phyloP scores from a whole-genome alignment of 2,888 invertebrate species.

The Cephus rjabovi region DNA sequence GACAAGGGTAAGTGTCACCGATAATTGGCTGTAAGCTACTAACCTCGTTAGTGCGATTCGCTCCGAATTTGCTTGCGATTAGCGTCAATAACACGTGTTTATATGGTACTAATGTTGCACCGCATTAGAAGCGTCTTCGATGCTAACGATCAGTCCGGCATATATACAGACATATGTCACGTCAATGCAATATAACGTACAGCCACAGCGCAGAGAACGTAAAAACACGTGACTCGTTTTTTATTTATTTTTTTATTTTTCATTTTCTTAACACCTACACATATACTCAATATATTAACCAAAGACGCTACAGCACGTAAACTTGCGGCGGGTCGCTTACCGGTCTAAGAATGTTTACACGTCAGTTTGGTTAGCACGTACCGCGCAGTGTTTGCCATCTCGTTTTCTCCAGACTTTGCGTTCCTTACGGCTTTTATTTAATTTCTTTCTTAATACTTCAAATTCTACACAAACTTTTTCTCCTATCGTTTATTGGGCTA shows the following conservation, averaged over 20 bases:
- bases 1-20: constrained; percentile 22
- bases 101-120: neutral
- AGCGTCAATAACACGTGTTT: constrained; percentile 32
- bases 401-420: neutral
- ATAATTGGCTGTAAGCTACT: constrained; percentile 22
- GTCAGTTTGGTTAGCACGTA: constrained; percentile 5
- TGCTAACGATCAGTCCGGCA: neutral
- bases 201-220: neutral
- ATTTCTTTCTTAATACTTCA: neutral
- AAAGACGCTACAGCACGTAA: neutral
- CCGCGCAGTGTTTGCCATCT: neutral
- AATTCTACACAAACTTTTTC: neutral
- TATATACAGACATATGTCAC: neutral
- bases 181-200: neutral
- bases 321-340: neutral
- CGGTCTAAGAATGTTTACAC: neutral
- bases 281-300: neutral
- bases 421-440: too few species aligned
- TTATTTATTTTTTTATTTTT: neutral
- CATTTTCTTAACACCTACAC: neutral
- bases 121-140: neutral
- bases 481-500: neutral
- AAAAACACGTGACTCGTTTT: neutral
- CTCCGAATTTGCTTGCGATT: constrained; percentile 36
- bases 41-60: constrained; percentile 48